Conservation (phyloP, 30 jellyfish, hydroid and myxozoan species). For the Aurelia aurita region DNA sequence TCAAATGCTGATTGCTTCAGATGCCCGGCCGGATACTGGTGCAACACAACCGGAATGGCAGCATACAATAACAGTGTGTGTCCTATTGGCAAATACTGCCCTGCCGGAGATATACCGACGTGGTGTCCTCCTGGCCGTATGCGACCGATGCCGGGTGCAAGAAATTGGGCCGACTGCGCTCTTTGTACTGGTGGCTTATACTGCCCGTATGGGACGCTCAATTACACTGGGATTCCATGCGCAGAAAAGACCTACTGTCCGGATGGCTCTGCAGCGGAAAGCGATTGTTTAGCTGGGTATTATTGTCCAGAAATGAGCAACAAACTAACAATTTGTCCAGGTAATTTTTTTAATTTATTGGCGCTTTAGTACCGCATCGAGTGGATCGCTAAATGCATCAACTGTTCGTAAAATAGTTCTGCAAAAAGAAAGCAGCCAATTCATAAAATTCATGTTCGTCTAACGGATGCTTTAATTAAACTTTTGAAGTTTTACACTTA, state of each 20-base stretch:
- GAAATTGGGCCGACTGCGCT: slow-evolving; percentile 74
- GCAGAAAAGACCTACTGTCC: slow-evolving; percentile 82
- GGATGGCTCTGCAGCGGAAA: slow-evolving; percentile 86
- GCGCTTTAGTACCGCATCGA: no score
- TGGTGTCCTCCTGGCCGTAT: slow-evolving; percentile 99
- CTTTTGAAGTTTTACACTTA: no score
- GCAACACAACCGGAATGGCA: slow-evolving; percentile 87
- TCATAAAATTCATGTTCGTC: no score
- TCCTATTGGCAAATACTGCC: slow-evolving; percentile 92
- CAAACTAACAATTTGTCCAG: slow-evolving; percentile 83
- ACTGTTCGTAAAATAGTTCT: no score
- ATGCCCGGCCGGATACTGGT: slow-evolving; percentile 96
- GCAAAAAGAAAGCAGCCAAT: no score
- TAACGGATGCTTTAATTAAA: no score
- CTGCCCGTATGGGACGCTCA: slow-evolving; percentile 92
- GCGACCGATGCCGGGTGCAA: slow-evolving; percentile 84
- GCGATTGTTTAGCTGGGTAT: slow-evolving; percentile 89
- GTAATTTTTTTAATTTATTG: slow-evolving; percentile 17
- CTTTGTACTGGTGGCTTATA: slow-evolving; percentile 87
- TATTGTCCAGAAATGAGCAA: slow-evolving; percentile 95
- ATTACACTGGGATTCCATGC: slow-evolving; percentile 95
- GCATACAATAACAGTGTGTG: slow-evolving; percentile 75
- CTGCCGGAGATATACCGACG: slow-evolving; percentile 88
- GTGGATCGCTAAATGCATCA: no score
- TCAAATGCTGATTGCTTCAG: slow-evolving; percentile 82